Conservation (phyloP, 2,797 vertebrate genomes). For the Molothrus ater region DNA sequence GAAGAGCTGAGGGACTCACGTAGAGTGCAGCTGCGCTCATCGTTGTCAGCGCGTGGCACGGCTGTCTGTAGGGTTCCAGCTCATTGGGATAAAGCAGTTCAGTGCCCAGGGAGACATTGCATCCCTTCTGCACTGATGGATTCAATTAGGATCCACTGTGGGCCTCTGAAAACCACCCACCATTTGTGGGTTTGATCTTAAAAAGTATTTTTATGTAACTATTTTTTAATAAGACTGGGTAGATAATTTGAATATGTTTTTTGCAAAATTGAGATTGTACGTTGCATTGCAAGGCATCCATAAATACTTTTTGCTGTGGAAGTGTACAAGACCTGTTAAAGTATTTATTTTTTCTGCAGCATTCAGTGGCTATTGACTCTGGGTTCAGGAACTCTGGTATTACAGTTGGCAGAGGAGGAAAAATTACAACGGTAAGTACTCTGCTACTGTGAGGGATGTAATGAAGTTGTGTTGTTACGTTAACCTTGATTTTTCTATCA, state of each 20-base stretch:
- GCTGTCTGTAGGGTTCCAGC: neutral
- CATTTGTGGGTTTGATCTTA: neutral
- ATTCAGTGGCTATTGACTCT: constrained; percentile 84
- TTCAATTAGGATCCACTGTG: neutral
- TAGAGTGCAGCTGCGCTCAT: neutral
- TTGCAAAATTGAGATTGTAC: neutral
- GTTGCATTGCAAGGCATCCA: neutral
- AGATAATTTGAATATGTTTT: neutral
- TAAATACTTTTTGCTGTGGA: neutral
- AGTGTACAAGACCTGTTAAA: neutral
- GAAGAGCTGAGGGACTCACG: neutral
- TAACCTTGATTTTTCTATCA: neutral
- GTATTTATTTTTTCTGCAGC: constrained; percentile 74
- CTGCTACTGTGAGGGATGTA: neutral
- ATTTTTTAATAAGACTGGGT: neutral
- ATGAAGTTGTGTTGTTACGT: rapidly evolving
- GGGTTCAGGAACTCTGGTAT: constrained; percentile 96
- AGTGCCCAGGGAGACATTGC: rapidly evolving
- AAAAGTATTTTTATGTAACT: neutral
- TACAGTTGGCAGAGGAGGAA: constrained; percentile 88
- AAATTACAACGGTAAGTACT: constrained; percentile 86
- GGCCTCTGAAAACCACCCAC: neutral
- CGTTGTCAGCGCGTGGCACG: rapidly evolving
- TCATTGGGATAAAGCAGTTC: neutral
- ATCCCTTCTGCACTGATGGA: neutral